Percentiles rank a stretch among this genome's conserved stretches.
Conservation (phyloP, 2,888 invertebrate species). For the Drosophila mercatorum region DNA sequence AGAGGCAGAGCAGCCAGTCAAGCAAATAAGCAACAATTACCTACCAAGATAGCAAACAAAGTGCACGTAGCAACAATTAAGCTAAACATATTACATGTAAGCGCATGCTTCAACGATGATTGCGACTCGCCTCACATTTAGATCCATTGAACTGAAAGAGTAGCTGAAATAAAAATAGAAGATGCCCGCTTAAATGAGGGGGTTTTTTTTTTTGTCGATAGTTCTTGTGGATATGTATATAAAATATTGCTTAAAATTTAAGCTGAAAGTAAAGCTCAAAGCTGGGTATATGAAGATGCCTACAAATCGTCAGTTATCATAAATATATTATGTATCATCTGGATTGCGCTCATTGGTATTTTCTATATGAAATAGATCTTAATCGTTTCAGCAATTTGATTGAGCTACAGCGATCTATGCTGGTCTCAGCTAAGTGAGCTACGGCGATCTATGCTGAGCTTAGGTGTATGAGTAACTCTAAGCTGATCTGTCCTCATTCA, state of each 20-base stretch:
- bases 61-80: conserved; percentile 75
- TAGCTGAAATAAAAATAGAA: neutral
- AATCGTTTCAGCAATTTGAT: too few species aligned
- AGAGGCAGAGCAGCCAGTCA: conserved; percentile 24
- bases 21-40: conserved; percentile 75
- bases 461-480: too few species aligned
- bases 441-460: too few species aligned
- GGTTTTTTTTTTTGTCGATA: neutral
- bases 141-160: conserved; percentile 19
- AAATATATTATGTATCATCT: too few species aligned
- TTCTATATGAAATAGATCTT: too few species aligned
- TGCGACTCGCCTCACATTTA: conserved; percentile 14
- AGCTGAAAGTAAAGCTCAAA: neutral
- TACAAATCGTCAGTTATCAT: too few species aligned
- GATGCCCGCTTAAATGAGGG: neutral
- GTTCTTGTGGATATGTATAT: neutral
- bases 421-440: too few species aligned
- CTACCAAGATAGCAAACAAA: conserved; percentile 63
- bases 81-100: conserved; percentile 58
- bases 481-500: too few species aligned
- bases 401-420: too few species aligned
- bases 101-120: conserved; percentile 17
- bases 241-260: neutral
- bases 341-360: too few species aligned
- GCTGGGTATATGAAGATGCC: too few species aligned